A percentile compares a stretch with the other conserved stretches of the same genome.
Conservation (phyloP, 2,797 vertebrate genomes). For the Enteromius afrohamiltoni region DNA sequence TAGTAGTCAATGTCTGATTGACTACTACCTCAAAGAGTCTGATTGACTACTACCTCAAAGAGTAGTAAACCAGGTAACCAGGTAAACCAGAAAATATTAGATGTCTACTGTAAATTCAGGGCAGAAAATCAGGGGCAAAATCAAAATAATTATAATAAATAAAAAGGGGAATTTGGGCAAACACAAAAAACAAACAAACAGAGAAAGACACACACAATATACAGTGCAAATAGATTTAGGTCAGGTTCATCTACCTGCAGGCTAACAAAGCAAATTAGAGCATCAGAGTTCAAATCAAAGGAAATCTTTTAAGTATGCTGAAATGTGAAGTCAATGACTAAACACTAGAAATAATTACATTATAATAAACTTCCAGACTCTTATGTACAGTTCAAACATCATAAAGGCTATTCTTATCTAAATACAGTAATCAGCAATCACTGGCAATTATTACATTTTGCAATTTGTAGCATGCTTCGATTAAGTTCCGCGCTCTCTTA, state of each 20-base stretch:
- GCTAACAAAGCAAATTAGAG: slow-evolving; percentile 46
- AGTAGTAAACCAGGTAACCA: too few species aligned
- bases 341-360: not conserved
- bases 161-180: slow-evolving; percentile 25
- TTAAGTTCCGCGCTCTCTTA: not conserved
- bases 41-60: too few species aligned
- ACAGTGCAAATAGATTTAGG: slow-evolving; percentile 52
- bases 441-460: not conserved
- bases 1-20: too few species aligned
- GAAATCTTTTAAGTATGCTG: not conserved
- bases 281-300: slow-evolving; percentile 11
- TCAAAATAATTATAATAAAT: slow-evolving; percentile 27
- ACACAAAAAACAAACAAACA: slow-evolving; percentile 2
- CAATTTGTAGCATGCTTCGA: too few species aligned
- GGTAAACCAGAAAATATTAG: not conserved
- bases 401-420: not conserved
- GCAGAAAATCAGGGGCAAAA: not conserved
- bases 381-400: not conserved
- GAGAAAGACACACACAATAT: slow-evolving; percentile 53
- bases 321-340: not conserved
- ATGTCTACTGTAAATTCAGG: not conserved
- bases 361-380: not conserved
- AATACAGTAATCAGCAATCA: not conserved
- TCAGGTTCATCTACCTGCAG: slow-evolving; percentile 61
- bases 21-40: too few species aligned